Base-by-base conservation (phyloP, 1,140 invertebrate species). In the Campoletis sonorensis region DNA sequence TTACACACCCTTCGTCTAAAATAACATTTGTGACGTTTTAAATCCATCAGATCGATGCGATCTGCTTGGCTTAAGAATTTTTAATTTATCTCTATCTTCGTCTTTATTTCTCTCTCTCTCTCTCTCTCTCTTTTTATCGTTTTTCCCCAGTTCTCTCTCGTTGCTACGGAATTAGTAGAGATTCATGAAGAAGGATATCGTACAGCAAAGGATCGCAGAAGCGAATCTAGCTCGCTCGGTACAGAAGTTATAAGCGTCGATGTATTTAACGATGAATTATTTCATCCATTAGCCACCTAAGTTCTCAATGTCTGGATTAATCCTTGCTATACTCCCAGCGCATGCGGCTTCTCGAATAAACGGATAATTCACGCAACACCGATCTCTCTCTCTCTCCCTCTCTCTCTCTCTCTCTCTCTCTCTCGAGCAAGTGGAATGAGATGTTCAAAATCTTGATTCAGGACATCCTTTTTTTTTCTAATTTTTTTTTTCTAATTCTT, bases 11-110 rank as follows among this genome's bases (percentile, higher is more conserved):
- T 68, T 78, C 61, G 78, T 70, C 78, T 82, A 82, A 84, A 84
- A 84, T 84, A 82, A 82, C 78, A 84, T 82, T 81, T 83, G 78
- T 58, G 79, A 84, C 83, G 83, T 81, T 84, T 80, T 73, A 49
- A 82, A 84, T 81, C 79, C 80, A 80, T 81, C 78, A 79, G 75
- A 84, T 84, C 83, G 83, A 84, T 84, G 64, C 70, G 64, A 21
- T 18, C 58, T 23, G 67, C 27, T 33, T 54, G 49, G 30, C 40
- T 78, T 16, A 64, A 27, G 76, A 77, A 82, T 79, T 51, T 40
- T 54, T 1, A 77, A 82, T n/a, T 54, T 75, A 11, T 18, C 37
- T 76, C 70, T 7, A 54, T 37, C 70, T 54, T 16, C 33, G 23
- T 23, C 40, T 5, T 33, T 54, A 8, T 72, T 2, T 30, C 68